Evolutionary conservation across 2,888 invertebrate species (phyloP).

Genomic region (Nephrotoma flavescens): DNA sequence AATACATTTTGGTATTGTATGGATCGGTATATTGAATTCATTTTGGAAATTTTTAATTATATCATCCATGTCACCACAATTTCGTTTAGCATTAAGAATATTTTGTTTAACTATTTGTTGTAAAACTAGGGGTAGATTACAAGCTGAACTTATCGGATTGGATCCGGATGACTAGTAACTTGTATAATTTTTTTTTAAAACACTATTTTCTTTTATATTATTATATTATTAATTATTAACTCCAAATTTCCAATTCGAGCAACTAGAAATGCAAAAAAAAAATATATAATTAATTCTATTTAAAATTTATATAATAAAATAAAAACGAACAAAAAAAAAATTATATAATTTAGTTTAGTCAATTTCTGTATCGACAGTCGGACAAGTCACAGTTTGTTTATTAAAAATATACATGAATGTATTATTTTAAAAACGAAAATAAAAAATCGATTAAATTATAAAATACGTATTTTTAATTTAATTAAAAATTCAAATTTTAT

Average conservation of each 20-base stretch:
- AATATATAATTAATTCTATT: background rate
- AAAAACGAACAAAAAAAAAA: background rate
- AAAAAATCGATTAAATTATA: background rate
- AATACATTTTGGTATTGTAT: constrained; percentile 82
- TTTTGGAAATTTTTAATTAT: constrained; percentile 92
- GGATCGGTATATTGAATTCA: constrained; percentile 89
- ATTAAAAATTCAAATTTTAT: constrained; percentile 1
- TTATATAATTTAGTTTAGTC: constrained; percentile 3
- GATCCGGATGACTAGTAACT: constrained; percentile 62
- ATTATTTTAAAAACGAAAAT: background rate
- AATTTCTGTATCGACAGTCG: background rate
- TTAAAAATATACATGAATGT: background rate
- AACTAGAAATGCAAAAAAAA: background rate
- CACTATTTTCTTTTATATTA: background rate
- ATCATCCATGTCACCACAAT: constrained; percentile 80
- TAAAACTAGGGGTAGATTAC: constrained; percentile 67
- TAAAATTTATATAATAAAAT: background rate
- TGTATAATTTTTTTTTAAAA: background rate
- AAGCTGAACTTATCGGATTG: constrained; percentile 72
- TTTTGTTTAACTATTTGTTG: constrained; percentile 82
- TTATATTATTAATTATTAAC: background rate
- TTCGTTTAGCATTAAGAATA: constrained; percentile 74
- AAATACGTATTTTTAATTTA: background rate
- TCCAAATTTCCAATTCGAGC: background rate
- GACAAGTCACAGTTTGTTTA: constrained; percentile 1